phyloP scores from a whole-genome alignment of 2,888 invertebrate genomes.

The Parnassius mnemosyne region DNA sequence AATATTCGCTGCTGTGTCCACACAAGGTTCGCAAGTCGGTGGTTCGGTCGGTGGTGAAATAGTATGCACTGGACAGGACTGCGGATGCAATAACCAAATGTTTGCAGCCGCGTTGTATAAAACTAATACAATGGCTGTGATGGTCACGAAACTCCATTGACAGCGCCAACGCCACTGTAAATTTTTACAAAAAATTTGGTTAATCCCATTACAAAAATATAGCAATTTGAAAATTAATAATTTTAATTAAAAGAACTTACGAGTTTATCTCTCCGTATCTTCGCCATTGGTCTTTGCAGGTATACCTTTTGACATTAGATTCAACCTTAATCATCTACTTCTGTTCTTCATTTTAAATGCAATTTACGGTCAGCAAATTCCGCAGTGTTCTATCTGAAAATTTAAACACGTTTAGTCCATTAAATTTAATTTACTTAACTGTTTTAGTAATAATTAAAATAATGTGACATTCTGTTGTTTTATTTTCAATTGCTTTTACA shows the following conservation, averaged over 20 bases:
- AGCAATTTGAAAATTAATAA: neutral
- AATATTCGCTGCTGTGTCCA: conserved; percentile 49
- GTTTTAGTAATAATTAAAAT: too few species aligned
- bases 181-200: conserved; percentile 8
- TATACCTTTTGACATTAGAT: conserved; percentile 38
- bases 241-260: conserved; percentile 35
- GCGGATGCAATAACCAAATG: conserved; percentile 63
- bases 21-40: conserved; percentile 63
- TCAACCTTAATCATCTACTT: neutral
- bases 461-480: too few species aligned
- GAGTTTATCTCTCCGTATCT: conserved; percentile 52
- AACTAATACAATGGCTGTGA: conserved; percentile 83
- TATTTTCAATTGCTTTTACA: too few species aligned
- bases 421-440: too few species aligned
- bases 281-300: conserved; percentile 47
- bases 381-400: too few species aligned
- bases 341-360: neutral
- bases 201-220: neutral
- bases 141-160: conserved; percentile 85
- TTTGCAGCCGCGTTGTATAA: conserved; percentile 75
- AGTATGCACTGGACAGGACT: conserved; percentile 48
- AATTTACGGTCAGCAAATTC: too few species aligned
- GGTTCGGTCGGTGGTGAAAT: conserved; percentile 46
- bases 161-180: conserved; percentile 79
- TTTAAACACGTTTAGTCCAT: too few species aligned